These are phyloP conservation scores for Australoheros scitulus DNA, from an alignment of 2,113 vertebrate genomes.

Conservation along the genomic window DNA sequence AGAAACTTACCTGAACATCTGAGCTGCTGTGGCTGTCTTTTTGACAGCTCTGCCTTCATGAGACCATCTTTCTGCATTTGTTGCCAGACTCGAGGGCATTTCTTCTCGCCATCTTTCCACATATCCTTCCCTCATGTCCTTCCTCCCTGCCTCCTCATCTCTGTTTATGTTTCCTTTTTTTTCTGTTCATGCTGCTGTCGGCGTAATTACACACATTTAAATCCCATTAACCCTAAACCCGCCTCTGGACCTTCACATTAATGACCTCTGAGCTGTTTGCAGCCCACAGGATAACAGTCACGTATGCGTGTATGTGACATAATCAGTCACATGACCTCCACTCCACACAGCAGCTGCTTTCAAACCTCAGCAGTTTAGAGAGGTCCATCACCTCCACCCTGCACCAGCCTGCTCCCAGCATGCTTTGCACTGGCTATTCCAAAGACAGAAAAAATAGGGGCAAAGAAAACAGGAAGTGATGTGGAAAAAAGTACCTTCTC, in stretches of 20 bases:
- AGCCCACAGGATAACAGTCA: neutral
- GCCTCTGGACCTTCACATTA: neutral
- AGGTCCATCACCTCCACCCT: neutral
- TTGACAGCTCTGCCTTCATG: neutral
- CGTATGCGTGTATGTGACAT: neutral
- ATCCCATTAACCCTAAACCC: slow-evolving; percentile 54
- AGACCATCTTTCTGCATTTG: neutral
- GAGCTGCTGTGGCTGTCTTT: neutral
- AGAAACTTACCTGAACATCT: neutral
- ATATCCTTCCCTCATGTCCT: neutral
- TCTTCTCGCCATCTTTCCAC: neutral
- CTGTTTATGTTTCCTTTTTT: neutral
- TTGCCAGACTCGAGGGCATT: neutral
- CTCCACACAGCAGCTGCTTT: neutral
- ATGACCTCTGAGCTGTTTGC: neutral
- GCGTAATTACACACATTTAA: slow-evolving; percentile 69
- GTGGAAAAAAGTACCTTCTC: neutral
- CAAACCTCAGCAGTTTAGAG: slow-evolving; percentile 15
- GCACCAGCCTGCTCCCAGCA: neutral
- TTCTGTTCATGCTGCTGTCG: neutral
- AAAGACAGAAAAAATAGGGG: neutral
- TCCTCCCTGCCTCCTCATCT: neutral
- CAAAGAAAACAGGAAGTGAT: neutral
- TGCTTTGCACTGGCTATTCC: neutral
- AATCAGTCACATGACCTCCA: slow-evolving; percentile 18